Percentiles rank a stretch among this genome's conserved stretches.
Evolutionary conservation across 1,140 invertebrate species (phyloP).

Genomic region (Temnothorax longispinosus): DNA sequence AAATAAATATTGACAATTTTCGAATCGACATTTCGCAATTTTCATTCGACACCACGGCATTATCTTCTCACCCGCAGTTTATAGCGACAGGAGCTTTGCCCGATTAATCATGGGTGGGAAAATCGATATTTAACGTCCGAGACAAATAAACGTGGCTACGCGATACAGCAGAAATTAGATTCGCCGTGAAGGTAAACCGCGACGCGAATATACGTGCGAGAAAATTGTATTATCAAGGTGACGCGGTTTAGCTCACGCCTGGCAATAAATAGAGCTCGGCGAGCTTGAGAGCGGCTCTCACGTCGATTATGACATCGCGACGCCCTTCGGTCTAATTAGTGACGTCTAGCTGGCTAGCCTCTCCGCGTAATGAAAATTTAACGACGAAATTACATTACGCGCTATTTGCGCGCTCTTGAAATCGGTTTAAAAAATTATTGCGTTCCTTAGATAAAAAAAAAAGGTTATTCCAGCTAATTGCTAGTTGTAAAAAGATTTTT

Average conservation of each 20-base stretch:
- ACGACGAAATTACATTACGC: not conserved
- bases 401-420: not conserved
- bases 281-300: constrained; percentile 27
- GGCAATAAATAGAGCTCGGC: constrained; percentile 34
- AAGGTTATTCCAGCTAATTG: not conserved
- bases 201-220: constrained; percentile 1
- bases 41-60: not conserved
- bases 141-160: not conserved
- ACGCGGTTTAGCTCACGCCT: not conserved
- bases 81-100: not conserved
- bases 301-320: constrained; percentile 28
- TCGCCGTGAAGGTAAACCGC: not conserved
- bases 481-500: not conserved
- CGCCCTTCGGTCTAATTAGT: constrained; percentile 39
- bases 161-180: constrained; percentile 7
- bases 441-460: not conserved
- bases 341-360: not conserved
- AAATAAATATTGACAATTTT: not conserved
- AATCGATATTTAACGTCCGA: not conserved
- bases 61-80: not conserved
- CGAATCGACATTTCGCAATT: not conserved
- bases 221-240: constrained; percentile 37
- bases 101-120: not conserved
- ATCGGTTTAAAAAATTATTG: not conserved
- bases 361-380: not conserved